Conservation (phyloP, 2,888 invertebrate genomes). For the Odontocerum albicorne region DNA sequence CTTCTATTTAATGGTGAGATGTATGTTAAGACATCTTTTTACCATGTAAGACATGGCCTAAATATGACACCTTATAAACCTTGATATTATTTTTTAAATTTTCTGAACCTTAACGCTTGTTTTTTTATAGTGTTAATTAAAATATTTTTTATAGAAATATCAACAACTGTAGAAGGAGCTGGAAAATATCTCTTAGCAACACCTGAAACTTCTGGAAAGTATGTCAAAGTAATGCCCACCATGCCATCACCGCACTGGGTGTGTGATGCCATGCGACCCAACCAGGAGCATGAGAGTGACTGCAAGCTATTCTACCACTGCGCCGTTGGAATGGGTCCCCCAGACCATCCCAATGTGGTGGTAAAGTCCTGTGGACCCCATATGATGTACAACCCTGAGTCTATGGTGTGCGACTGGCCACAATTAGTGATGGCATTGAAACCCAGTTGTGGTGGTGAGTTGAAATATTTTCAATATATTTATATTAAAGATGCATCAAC, state of each 20-base stretch:
- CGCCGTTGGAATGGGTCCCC: constrained; percentile 45
- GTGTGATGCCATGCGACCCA: constrained; percentile 55
- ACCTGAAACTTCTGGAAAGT: too few relatives aligned
- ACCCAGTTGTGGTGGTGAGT: constrained; percentile 58
- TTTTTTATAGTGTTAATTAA: too few relatives aligned
- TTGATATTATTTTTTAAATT: too few relatives aligned
- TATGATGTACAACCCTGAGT: constrained; percentile 67
- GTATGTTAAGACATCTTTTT: too few relatives aligned
- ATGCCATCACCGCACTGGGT: neutral
- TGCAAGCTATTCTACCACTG: constrained; percentile 75
- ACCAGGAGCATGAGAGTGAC: constrained; percentile 63
- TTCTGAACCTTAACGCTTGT: too few relatives aligned
- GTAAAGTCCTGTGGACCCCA: constrained; percentile 66
- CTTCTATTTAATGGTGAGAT: too few relatives aligned
- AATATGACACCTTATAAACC: too few relatives aligned
- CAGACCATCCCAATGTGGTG: constrained; percentile 52
- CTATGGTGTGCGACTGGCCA: constrained; percentile 68
- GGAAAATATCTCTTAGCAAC: too few relatives aligned
- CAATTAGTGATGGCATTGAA: constrained; percentile 56
- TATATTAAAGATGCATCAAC: neutral
- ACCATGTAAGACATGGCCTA: too few relatives aligned
- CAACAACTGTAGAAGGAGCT: too few relatives aligned
- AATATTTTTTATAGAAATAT: too few relatives aligned
- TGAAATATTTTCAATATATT: neutral
- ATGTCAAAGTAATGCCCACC: constrained; percentile 1